Evolutionary conservation across 2,888 invertebrate genomes (phyloP).

Genomic region (Drosophila multiciliata): DNA sequence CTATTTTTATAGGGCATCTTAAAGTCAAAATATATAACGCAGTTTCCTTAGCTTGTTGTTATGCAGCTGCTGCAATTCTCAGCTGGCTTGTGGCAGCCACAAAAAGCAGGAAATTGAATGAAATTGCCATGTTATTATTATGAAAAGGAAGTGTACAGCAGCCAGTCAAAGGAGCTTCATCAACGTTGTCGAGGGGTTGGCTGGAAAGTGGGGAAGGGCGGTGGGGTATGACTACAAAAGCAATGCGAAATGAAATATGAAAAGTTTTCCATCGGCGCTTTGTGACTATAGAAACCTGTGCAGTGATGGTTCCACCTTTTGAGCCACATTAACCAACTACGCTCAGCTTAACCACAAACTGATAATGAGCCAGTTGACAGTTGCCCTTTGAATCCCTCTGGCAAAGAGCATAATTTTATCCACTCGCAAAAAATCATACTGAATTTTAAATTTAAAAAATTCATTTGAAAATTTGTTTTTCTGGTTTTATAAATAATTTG

Average conservation of each 20-base stretch:
- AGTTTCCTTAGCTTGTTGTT: not conserved
- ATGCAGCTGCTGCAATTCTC: conserved; percentile 15
- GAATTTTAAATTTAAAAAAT: not conserved
- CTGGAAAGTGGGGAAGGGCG: not conserved
- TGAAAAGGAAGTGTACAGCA: conserved; percentile 61
- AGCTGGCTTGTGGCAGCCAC: conserved; percentile 52
- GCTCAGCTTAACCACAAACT: conserved; percentile 33
- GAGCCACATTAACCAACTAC: conserved; percentile 36
- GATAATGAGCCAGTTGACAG: conserved; percentile 62
- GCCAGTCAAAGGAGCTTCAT: conserved; percentile 17
- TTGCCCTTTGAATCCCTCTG: conserved; percentile 46
- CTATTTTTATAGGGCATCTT: conserved; percentile 15
- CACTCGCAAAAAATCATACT: not conserved
- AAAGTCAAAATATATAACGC: not conserved
- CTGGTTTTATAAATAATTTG: too few species aligned
- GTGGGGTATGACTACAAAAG: not conserved
- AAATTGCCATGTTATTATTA: conserved; percentile 76
- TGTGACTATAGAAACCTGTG: conserved; percentile 15
- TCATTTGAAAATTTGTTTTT: too few species aligned
- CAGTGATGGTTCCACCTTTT: not conserved
- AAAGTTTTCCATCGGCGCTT: conserved; percentile 52
- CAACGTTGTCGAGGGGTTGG: not conserved
- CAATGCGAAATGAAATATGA: conserved; percentile 23
- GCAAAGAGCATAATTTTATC: conserved; percentile 24
- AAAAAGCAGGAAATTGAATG: conserved; percentile 74